phyloP scores from a whole-genome alignment of 2,113 vertebrate species.

The Osmerus mordax region DNA sequence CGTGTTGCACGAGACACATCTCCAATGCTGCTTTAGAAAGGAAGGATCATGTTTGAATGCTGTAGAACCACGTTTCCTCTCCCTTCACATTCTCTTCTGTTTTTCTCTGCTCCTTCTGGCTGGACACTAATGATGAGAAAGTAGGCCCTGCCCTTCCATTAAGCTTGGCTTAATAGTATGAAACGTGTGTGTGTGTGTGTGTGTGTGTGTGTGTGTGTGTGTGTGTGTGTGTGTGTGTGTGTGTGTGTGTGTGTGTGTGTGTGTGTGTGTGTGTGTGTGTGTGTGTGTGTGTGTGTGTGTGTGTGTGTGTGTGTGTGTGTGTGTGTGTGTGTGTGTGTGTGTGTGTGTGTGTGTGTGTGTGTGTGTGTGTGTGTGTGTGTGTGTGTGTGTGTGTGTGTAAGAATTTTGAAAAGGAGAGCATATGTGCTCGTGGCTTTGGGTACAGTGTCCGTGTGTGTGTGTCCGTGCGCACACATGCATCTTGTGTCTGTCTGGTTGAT shows the following conservation, averaged over 20 bases:
- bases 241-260: not conserved
- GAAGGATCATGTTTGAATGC: too few relatives aligned
- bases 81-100: too few relatives aligned
- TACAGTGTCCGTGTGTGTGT: not conserved
- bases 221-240: not conserved
- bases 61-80: too few relatives aligned
- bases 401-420: not conserved
- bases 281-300: not conserved
- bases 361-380: not conserved
- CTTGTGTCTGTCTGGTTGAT: slow-evolving; percentile 23
- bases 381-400: not conserved
- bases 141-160: too few relatives aligned
- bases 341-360: not conserved
- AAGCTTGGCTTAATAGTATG: not conserved
- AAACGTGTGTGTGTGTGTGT: not conserved
- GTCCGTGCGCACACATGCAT: not conserved
- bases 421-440: not conserved
- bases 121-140: too few relatives aligned
- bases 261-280: not conserved
- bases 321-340: not conserved
- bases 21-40: too few relatives aligned
- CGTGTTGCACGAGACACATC: too few relatives aligned
- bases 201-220: not conserved
- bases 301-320: not conserved
- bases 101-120: too few relatives aligned